Conservation (phyloP, 2,888 invertebrate genomes). For the Thera britannica region DNA sequence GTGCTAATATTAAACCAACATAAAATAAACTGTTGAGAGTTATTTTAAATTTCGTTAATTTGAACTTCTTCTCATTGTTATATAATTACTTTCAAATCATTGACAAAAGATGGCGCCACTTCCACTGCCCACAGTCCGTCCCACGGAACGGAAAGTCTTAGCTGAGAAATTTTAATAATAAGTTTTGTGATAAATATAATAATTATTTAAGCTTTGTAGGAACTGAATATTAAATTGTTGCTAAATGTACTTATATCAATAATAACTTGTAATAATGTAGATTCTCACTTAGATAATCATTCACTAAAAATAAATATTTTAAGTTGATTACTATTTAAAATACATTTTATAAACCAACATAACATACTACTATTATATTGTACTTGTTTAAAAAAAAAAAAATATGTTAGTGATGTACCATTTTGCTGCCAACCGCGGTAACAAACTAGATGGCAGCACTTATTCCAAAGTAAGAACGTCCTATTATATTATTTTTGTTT, state of each 20-base stretch:
- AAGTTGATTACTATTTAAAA: too few relatives aligned
- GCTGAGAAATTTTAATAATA: constrained; percentile 7
- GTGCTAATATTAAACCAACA: too few relatives aligned
- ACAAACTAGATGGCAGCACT: constrained; percentile 13
- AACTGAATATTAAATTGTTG: background rate
- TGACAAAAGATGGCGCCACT: constrained; percentile 12
- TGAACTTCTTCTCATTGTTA: too few relatives aligned
- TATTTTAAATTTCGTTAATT: too few relatives aligned
- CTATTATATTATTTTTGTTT: background rate
- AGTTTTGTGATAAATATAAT: constrained; percentile 24
- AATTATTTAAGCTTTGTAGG: background rate
- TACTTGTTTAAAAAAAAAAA: too few relatives aligned
- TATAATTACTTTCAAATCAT: background rate
- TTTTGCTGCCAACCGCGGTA: background rate
- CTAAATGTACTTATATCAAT: background rate
- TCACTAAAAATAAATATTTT: too few relatives aligned
- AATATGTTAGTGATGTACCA: too few relatives aligned
- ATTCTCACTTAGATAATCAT: too few relatives aligned
- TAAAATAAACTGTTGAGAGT: too few relatives aligned
- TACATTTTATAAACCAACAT: too few relatives aligned
- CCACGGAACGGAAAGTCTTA: constrained; percentile 8
- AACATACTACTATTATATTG: too few relatives aligned
- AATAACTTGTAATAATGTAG: background rate
- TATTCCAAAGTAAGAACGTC: background rate
- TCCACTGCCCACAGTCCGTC: constrained; percentile 10